Evolutionary conservation across 2,113 vertebrate species (phyloP).

Genomic region (Gobiocypris rarus): DNA sequence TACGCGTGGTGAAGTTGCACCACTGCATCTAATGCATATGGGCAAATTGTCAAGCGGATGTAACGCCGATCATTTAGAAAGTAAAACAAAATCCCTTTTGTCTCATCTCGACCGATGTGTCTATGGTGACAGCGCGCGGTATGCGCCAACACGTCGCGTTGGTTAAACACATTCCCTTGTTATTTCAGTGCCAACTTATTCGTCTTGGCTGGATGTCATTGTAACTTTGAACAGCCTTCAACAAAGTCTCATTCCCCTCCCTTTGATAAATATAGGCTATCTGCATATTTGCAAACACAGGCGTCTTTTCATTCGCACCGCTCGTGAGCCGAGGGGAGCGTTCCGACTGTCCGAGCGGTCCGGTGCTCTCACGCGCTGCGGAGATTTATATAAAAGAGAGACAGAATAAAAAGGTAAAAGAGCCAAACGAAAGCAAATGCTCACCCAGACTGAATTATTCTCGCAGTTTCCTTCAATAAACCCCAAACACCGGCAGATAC

Average conservation of each 20-base stretch:
- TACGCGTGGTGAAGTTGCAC: slow-evolving; percentile 38
- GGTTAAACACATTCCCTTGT: slow-evolving; percentile 56
- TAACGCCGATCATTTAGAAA: slow-evolving; percentile 51
- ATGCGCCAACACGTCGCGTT: slow-evolving; percentile 62
- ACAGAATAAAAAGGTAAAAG: slow-evolving; percentile 49
- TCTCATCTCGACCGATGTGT: slow-evolving; percentile 74
- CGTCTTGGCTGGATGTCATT: slow-evolving; percentile 60
- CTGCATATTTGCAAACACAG: slow-evolving; percentile 60
- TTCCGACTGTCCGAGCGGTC: slow-evolving; percentile 76
- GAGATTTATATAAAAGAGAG: slow-evolving; percentile 57
- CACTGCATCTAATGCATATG: slow-evolving; percentile 11
- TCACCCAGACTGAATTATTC: slow-evolving; percentile 46
- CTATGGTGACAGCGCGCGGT: slow-evolving; percentile 61
- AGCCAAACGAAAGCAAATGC: slow-evolving; percentile 45
- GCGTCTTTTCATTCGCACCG: slow-evolving; percentile 55
- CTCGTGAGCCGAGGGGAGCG: slow-evolving; percentile 72
- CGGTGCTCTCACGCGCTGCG: slow-evolving; percentile 68
- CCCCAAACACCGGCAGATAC: slow-evolving; percentile 70
- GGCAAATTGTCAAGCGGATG: slow-evolving; percentile 34
- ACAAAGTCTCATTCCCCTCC: slow-evolving; percentile 57
- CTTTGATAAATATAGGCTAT: slow-evolving; percentile 38
- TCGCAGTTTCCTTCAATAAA: slow-evolving; percentile 31
- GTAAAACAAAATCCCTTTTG: slow-evolving; percentile 75
- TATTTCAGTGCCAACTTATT: slow-evolving; percentile 55
- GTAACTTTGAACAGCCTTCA: slow-evolving; percentile 64